These are phyloP conservation scores for Epinephelus awoara DNA, from an alignment of 2,797 vertebrate genomes.

Conservation along the genomic window DNA sequence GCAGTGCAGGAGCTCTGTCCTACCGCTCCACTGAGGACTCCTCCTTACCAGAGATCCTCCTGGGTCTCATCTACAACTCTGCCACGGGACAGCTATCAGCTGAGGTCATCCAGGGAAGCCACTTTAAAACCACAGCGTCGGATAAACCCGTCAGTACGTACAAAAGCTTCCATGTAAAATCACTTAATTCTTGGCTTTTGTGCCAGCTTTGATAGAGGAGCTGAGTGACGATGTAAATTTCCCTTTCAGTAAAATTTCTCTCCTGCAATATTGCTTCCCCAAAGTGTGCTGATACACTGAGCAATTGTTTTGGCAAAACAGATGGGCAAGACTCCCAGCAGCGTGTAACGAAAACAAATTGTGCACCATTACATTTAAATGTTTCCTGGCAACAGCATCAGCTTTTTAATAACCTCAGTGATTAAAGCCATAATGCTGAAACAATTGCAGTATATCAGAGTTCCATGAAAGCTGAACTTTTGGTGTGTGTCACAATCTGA, in stretches of 20 bases:
- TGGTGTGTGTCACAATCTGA: constrained; percentile 19
- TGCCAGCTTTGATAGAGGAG: neutral
- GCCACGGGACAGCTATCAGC: constrained; percentile 95
- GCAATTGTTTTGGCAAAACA: constrained; percentile 41
- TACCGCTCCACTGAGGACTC: constrained; percentile 93
- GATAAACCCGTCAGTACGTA: constrained; percentile 92
- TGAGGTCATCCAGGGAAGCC: constrained; percentile 98
- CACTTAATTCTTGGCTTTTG: neutral
- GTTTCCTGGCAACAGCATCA: constrained; percentile 21
- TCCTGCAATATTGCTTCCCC: neutral
- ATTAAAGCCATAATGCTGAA: constrained; percentile 33
- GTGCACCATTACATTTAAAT: constrained; percentile 30
- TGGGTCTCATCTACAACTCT: constrained; percentile 96
- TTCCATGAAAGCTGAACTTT: constrained; percentile 25
- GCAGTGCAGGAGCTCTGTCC: constrained; percentile 92
- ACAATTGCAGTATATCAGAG: constrained; percentile 29
- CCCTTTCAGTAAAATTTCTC: constrained; percentile 2
- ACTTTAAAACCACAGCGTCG: constrained; percentile 95
- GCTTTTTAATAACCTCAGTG: constrained; percentile 24
- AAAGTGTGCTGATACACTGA: constrained; percentile 11
- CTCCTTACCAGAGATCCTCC: constrained; percentile 93
- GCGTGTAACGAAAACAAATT: constrained; percentile 24
- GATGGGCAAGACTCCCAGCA: constrained; percentile 34
- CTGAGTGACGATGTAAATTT: neutral
- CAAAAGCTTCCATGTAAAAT: neutral